These are phyloP conservation scores for Orgyia antiqua DNA, from an alignment of 2,888 invertebrate genomes.

Conservation along the genomic window DNA sequence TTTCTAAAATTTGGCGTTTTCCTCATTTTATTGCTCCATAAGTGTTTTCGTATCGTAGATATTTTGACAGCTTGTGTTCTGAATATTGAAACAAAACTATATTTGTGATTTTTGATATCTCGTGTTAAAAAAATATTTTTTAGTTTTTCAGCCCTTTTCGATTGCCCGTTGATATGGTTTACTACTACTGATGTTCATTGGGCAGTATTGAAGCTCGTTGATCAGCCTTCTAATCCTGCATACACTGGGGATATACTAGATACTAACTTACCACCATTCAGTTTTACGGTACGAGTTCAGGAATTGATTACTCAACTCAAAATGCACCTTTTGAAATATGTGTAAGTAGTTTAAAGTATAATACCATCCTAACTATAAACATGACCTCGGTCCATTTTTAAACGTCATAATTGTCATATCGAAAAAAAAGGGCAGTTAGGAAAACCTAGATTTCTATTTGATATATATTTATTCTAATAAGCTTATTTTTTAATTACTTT, in stretches of 20 bases:
- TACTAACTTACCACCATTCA: constrained; percentile 15
- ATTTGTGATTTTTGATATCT: not conserved
- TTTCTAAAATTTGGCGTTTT: too few relatives aligned
- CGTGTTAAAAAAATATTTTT: constrained; percentile 1
- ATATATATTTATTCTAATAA: too few relatives aligned
- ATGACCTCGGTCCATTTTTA: too few relatives aligned
- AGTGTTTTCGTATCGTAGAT: not conserved
- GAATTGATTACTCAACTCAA: constrained; percentile 11
- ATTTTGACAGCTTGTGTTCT: not conserved
- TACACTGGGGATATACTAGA: constrained; percentile 17
- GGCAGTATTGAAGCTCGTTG: constrained; percentile 24
- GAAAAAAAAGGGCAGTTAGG: too few relatives aligned
- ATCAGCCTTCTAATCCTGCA: constrained; percentile 29
- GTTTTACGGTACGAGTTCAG: constrained; percentile 11
- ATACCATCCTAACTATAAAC: too few relatives aligned
- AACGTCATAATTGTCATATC: too few relatives aligned
- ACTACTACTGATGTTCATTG: constrained; percentile 21
- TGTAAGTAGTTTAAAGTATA: too few relatives aligned
- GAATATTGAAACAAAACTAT: not conserved
- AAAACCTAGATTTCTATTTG: too few relatives aligned
- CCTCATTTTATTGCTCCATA: not conserved
- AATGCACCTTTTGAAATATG: constrained; percentile 1
- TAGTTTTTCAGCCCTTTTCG: constrained; percentile 3
- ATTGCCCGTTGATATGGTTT: constrained; percentile 5
- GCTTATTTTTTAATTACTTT: too few relatives aligned